Percentiles rank a stretch among this genome's conserved stretches.
These are phyloP conservation scores for Siderastrea radians DNA, from an alignment of 92 coral and sea anemone species.

Conservation along the genomic window DNA sequence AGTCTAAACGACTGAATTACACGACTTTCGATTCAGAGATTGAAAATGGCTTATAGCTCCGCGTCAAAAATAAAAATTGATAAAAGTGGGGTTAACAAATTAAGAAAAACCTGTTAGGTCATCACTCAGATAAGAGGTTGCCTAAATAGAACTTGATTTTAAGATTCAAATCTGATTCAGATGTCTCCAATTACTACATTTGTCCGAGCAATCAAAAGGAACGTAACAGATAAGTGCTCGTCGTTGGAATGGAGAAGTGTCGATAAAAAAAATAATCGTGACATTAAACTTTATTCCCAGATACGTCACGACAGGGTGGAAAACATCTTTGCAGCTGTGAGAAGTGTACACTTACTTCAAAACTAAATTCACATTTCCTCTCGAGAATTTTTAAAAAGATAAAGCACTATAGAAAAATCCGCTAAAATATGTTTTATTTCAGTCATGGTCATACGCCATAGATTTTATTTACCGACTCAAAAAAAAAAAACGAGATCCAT, in stretches of 20 bases:
- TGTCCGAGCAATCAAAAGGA: slow-evolving; percentile 5
- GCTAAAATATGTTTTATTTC: too few species aligned
- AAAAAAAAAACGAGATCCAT: too few species aligned
- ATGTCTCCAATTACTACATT: not conserved
- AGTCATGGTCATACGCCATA: too few species aligned
- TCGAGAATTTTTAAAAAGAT: too few species aligned
- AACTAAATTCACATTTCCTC: too few species aligned
- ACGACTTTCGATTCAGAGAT: too few species aligned
- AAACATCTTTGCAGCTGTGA: slow-evolving; percentile 9
- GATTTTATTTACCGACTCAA: too few species aligned
- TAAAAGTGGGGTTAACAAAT: too few species aligned
- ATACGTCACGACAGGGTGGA: not conserved
- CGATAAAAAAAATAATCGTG: slow-evolving; percentile 21
- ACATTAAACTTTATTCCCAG: slow-evolving; percentile 11
- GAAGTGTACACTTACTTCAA: too few species aligned
- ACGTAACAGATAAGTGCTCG: slow-evolving; percentile 7
- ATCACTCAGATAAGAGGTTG: not conserved
- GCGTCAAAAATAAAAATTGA: too few species aligned
- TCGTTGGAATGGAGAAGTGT: slow-evolving; percentile 1
- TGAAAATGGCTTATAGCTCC: not conserved
- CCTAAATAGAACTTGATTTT: not conserved
- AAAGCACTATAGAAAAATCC: too few species aligned
- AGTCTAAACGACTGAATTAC: too few species aligned
- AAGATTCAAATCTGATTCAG: slow-evolving; percentile 6
- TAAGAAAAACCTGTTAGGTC: not conserved